Percentiles rank a stretch among this genome's conserved stretches.
These are phyloP conservation scores for Phrynosoma blainvillii DNA, from an alignment of 2,113 vertebrate species.

Conservation along the genomic window DNA sequence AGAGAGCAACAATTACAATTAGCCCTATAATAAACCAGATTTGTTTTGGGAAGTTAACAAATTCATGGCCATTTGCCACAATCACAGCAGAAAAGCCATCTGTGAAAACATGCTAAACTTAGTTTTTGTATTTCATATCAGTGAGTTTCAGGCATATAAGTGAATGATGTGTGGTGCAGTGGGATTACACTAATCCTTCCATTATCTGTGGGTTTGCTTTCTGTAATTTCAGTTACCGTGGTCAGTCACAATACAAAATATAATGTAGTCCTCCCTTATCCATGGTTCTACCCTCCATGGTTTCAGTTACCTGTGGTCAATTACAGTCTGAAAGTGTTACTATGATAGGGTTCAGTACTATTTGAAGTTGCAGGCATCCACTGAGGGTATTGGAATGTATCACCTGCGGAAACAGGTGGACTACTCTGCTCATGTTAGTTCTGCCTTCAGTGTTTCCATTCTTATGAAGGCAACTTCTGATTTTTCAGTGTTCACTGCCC, in stretches of 20 bases:
- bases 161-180: neutral
- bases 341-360: too few species aligned
- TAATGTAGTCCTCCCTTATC: too few species aligned
- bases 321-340: too few species aligned
- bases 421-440: neutral
- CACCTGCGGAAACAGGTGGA: too few species aligned
- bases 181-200: neutral
- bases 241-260: too few species aligned
- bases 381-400: too few species aligned
- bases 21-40: conserved; percentile 16
- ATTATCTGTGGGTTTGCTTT: too few species aligned
- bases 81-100: conserved; percentile 26
- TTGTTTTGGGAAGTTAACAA: conserved; percentile 27
- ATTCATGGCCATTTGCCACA: conserved; percentile 34
- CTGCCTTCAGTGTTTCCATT: neutral
- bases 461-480: neutral
- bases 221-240: too few species aligned
- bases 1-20: conserved; percentile 22
- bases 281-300: too few species aligned
- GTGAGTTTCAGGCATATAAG: neutral
- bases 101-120: neutral
- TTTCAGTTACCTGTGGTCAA: too few species aligned
- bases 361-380: too few species aligned
- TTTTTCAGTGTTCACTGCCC: neutral
- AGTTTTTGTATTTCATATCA: neutral